A percentile compares a stretch with the other conserved stretches of the same genome.
phyloP scores from a whole-genome alignment of 2,888 invertebrate species.

The Ramazzottius varieornatus region DNA sequence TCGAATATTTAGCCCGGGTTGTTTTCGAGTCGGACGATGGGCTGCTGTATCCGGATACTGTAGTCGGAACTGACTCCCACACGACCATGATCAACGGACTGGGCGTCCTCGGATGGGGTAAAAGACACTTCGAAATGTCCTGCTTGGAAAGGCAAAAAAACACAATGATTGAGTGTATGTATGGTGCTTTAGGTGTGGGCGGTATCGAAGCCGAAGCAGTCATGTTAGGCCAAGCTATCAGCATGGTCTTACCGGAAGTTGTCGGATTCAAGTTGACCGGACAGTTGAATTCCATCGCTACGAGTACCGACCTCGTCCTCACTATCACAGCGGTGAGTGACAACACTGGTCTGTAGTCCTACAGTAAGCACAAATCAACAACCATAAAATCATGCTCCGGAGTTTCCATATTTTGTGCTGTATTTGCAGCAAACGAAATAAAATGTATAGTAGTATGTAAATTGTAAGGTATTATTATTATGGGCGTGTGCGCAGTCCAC shows the following conservation, averaged over 20 bases:
- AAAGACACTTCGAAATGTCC: too few relatives aligned
- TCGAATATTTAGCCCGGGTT: slow-evolving; percentile 71
- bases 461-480: not conserved
- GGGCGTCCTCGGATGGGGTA: slow-evolving; percentile 87
- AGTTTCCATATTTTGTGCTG: not conserved
- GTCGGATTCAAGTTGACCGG: slow-evolving; percentile 75
- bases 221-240: slow-evolving; percentile 89
- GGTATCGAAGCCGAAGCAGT: slow-evolving; percentile 96
- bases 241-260: slow-evolving; percentile 81
- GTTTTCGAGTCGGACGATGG: slow-evolving; percentile 38
- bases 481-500: too few relatives aligned
- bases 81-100: slow-evolving; percentile 97
- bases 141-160: too few relatives aligned
- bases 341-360: slow-evolving; percentile 8
- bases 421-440: not conserved
- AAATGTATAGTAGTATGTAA: not conserved
- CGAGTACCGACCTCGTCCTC: slow-evolving; percentile 83
- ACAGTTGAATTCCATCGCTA: slow-evolving; percentile 47
- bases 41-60: slow-evolving; percentile 55
- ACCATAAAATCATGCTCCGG: too few relatives aligned
- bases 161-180: too few relatives aligned
- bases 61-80: slow-evolving; percentile 92
- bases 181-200: slow-evolving; percentile 28
- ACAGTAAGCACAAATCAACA: not conserved
- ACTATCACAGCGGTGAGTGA: slow-evolving; percentile 91